Base-by-base conservation (phyloP, 1,140 invertebrate genomes). In the Ruditapes philippinarum region DNA sequence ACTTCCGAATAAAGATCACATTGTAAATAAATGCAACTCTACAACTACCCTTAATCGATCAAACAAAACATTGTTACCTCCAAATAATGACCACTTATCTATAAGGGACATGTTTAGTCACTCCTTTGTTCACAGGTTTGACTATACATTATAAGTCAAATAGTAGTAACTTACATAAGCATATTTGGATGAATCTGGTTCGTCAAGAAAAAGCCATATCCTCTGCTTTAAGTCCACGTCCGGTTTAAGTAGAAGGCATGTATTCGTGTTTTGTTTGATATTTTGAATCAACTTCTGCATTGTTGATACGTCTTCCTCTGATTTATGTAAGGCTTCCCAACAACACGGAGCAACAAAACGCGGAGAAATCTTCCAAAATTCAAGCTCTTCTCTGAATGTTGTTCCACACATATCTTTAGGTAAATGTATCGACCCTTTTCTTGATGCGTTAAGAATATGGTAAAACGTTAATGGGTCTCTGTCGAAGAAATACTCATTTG, bases 391-490 rank as follows among this genome's bases (percentile, higher is more conserved):
- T 60, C 86, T 78, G 33, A 92, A 89, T 33, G 79, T 86, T 31
- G 81, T 68, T 19, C 89, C 98, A 96, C 98, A 99, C 98, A 99
- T 99, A 96, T 99, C 98, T 95, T 99, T 98, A 91, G 99, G 98
- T 94, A 99, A 97, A 96, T 99, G 98, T 73, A 99, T 96, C 95
- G 99, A 98, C 38, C 98, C 98, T 84, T 98, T 99, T 89, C 98
- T 97, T 96, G 99, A 99, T 96, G 99, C 99, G 96, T 99, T 99
- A 88, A 99, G 96, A 89, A 99, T 98, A 85, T 98, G 98, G 96
- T 97, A 98, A 96, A 99, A 99, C 92, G 98, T 98, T 94, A 98
- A 98, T 82, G 98, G 98, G 96, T 99, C 98, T 80, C 98, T 97
- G 96, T 99, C 98, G 96, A 99, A 99, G 96, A 99, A 99, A 40